A percentile compares a stretch with the other conserved stretches of the same genome.
Evolutionary conservation across 1,140 invertebrate genomes (phyloP).

Genomic region (Homalodisca vitripennis): DNA sequence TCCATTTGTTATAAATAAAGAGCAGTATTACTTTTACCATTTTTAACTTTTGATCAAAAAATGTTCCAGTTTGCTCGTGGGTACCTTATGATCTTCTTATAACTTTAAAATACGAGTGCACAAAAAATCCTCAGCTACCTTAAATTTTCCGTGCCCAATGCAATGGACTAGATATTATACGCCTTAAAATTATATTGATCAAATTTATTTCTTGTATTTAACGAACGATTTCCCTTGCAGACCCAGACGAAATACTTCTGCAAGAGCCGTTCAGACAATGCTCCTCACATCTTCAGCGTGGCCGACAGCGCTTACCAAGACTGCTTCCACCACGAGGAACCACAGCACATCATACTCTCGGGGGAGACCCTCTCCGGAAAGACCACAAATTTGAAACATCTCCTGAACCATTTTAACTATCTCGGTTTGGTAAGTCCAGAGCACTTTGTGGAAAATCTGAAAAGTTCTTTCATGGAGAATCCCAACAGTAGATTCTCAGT

Average conservation of each 20-base stretch:
- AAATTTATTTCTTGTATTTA: neutral
- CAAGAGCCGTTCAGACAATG: conserved; percentile 85
- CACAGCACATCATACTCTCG: conserved; percentile 78
- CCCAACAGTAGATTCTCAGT: neutral
- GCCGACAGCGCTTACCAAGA: conserved; percentile 86
- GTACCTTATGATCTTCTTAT: neutral
- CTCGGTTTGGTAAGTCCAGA: conserved; percentile 54
- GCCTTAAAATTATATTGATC: too few species aligned
- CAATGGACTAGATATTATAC: too few species aligned
- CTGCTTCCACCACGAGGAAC: conserved; percentile 75
- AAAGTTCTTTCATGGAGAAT: neutral
- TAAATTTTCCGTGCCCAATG: too few species aligned
- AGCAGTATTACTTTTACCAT: too few species aligned
- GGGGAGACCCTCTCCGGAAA: conserved; percentile 85
- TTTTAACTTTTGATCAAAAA: too few species aligned
- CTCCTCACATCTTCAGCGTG: conserved; percentile 86
- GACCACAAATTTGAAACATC: conserved; percentile 69
- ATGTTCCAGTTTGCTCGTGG: neutral
- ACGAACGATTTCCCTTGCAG: conserved; percentile 52
- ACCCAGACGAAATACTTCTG: conserved; percentile 77
- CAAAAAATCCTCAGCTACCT: too few species aligned
- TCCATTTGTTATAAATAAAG: too few species aligned
- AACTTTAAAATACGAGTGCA: too few species aligned
- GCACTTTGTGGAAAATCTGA: neutral
- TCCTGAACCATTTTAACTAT: conserved; percentile 72